A percentile compares a stretch with the other conserved stretches of the same genome.
Conservation (phyloP, 2,888 invertebrate genomes). For the Acanthoscelides obtectus region DNA sequence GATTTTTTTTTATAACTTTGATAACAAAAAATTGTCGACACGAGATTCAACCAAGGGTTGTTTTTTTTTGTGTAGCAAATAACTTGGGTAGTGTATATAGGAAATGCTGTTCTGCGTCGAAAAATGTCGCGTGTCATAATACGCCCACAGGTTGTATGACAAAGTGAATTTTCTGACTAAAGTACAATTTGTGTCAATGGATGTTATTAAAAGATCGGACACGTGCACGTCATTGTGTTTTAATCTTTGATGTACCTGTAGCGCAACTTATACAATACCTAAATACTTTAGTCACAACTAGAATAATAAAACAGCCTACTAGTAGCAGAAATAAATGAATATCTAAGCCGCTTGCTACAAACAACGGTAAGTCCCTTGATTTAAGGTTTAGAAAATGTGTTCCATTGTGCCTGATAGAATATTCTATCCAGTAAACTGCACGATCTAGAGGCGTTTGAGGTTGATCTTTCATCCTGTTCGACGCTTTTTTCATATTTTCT, state of each 20-base stretch:
- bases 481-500: conserved; percentile 18
- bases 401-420: conserved; percentile 21
- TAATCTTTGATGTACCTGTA: background rate
- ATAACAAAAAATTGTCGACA: no score
- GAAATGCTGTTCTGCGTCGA: no score
- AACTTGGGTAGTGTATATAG: no score
- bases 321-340: conserved; percentile 10
- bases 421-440: conserved; percentile 25
- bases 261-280: background rate
- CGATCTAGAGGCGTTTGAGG: conserved; percentile 20
- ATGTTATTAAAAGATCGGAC: background rate
- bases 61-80: no score
- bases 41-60: no score
- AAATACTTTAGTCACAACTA: background rate
- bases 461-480: conserved; percentile 19
- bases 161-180: no score
- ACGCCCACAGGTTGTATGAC: no score
- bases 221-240: background rate
- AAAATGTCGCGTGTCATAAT: no score
- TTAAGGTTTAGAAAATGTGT: conserved; percentile 18
- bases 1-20: no score
- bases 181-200: no score
- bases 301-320: background rate
- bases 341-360: conserved; percentile 14
- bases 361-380: conserved; percentile 14